Base-by-base conservation (phyloP, 2,797 vertebrate genomes). In the Fringilla coelebs region DNA sequence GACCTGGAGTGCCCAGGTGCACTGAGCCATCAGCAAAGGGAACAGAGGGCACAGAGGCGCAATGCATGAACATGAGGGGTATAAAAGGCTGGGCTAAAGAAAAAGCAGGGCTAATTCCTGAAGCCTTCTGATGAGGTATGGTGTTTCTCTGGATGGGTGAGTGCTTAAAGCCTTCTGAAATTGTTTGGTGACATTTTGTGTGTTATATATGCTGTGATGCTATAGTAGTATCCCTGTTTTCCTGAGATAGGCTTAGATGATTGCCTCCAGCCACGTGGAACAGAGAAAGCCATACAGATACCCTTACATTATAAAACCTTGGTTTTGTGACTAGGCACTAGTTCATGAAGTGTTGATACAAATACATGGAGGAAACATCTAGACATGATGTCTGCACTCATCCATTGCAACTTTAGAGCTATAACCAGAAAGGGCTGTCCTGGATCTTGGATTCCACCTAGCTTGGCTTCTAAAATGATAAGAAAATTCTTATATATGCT, bases 201-300 rank as follows among this genome's bases (percentile, higher is more conserved):
- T 26, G 6, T 17, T 36, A 17, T 36, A 28, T 18, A 3, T 38
- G 4, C 11, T 38, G 57, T 38, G 25, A 6, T 18, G 16, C 8
- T 51, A 14, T 8, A 15, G 3, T 24, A 46, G 5, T 20, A 52
- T 28, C 8, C 6, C 9, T 38, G 18, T 38, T 32, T 71, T 79
- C 17, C n/a, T 51, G 31, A 29, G 26, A 40, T 4, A 32, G 11
- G n/a, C 48, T 80, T 34, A 61, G 58, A 38, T n/a, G 11, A 38
- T 48, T 16, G 34, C 17, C 10, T 76, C 17, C 0, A 2, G 11
- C 41, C 26, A 24, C 0, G 1, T 18, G 17, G 34, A 57, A 46
- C 15, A n/a, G 15, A 66, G 36, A 61, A 79, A 71, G 3, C 8
- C 57, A 25, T 21, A 12, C 3, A 82, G 20, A 7, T 13, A 18